Conservation (phyloP, 2,113 vertebrate species). For the Megaceryle torquata region DNA sequence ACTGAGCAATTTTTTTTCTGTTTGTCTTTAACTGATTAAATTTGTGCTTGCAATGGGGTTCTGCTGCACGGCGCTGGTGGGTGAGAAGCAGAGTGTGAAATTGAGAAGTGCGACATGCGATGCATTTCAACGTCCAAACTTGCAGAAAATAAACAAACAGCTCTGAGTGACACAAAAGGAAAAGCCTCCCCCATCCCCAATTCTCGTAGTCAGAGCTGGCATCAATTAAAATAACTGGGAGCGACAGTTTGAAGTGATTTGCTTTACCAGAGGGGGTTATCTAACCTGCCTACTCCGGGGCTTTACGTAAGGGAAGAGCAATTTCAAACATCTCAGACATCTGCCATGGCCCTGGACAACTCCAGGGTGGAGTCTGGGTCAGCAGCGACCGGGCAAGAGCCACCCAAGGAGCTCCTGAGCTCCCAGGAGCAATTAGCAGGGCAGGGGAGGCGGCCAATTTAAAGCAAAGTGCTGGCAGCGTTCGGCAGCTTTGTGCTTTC, state of each 20-base stretch:
- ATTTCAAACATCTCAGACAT: background rate
- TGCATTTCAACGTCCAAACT: constrained; percentile 41
- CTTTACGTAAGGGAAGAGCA: constrained; percentile 41
- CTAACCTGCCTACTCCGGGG: constrained; percentile 44
- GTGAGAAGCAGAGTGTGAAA: constrained; percentile 60
- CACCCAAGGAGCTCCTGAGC: background rate
- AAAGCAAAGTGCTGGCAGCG: background rate
- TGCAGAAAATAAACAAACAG: constrained; percentile 57
- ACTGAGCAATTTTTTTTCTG: background rate
- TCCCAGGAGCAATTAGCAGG: background rate
- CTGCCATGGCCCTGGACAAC: background rate
- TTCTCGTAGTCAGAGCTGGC: constrained; percentile 32
- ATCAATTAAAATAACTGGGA: constrained; percentile 40
- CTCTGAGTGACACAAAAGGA: constrained; percentile 35
- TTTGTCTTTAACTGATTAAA: constrained; percentile 24
- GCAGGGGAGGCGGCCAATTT: background rate
- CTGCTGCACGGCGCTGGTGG: constrained; percentile 35
- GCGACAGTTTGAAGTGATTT: constrained; percentile 20
- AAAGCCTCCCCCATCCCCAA: constrained; percentile 39
- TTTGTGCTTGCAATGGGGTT: background rate
- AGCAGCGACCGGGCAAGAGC: background rate
- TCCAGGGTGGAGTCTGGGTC: background rate
- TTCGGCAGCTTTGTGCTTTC: background rate
- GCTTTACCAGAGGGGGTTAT: constrained; percentile 57
- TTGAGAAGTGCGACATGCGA: constrained; percentile 42